phyloP scores from a whole-genome alignment of 1,140 invertebrate species.

The Chironomus striatipennis region DNA sequence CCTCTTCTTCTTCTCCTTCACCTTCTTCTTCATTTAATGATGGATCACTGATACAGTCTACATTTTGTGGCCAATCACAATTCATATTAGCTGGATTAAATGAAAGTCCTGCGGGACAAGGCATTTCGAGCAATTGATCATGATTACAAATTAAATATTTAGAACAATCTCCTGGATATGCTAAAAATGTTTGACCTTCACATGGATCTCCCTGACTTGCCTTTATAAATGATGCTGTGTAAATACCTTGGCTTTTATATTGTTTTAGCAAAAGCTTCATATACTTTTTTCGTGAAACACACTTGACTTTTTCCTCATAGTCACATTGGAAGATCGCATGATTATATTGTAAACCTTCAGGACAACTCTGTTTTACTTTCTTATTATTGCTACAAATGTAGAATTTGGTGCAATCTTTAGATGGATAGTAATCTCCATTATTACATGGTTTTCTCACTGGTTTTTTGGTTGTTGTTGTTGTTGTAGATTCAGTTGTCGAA shows the following conservation, averaged over 20 bases:
- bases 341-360: conserved; percentile 61
- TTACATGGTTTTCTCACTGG: background rate
- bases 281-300: conserved; percentile 35
- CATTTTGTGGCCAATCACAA: conserved; percentile 67
- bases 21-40: background rate
- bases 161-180: conserved; percentile 57
- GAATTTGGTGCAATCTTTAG: conserved; percentile 54
- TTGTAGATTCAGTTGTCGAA: background rate
- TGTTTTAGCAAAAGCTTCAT: conserved; percentile 29
- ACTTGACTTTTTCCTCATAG: conserved; percentile 39
- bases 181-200: conserved; percentile 52
- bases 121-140: conserved; percentile 47
- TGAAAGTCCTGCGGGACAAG: conserved; percentile 47
- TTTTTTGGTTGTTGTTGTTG: background rate
- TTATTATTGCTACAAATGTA: conserved; percentile 60
- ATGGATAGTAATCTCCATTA: conserved; percentile 48
- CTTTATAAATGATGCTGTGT: conserved; percentile 20
- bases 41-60: background rate
- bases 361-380: conserved; percentile 54
- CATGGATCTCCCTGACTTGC: conserved; percentile 45
- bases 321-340: conserved; percentile 55
- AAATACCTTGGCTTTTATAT: conserved; percentile 21
- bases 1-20: background rate
- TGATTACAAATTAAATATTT: conserved; percentile 71
- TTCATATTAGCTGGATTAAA: conserved; percentile 58